phyloP scores from a whole-genome alignment of 2,888 invertebrate genomes.

The Tipula vernalis region DNA sequence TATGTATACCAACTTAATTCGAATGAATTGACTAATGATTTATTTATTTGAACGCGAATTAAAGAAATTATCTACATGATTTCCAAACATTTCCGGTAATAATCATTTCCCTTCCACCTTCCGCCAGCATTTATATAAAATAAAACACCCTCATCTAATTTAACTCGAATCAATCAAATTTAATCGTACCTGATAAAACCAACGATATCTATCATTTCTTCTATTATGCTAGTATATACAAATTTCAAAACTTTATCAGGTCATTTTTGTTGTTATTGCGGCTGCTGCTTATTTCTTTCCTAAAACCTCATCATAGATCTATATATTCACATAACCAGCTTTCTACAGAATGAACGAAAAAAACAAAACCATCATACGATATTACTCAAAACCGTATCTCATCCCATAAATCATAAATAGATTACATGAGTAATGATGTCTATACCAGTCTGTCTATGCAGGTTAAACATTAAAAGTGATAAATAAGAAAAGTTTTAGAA shows the following conservation, averaged over 20 bases:
- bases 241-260: not conserved
- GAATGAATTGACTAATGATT: not conserved
- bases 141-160: not conserved
- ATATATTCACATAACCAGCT: not conserved
- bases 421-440: slow-evolving; percentile 4
- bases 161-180: not conserved
- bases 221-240: not conserved
- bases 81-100: not conserved
- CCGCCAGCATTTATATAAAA: not conserved
- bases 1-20: too few relatives aligned
- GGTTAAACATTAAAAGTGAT: not conserved
- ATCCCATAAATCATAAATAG: slow-evolving; percentile 4
- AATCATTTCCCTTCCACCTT: not conserved
- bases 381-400: not conserved
- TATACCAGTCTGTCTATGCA: slow-evolving; percentile 4
- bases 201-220: not conserved
- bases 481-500: not conserved
- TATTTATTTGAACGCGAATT: not conserved
- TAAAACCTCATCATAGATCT: not conserved
- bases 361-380: not conserved
- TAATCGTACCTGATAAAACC: slow-evolving; percentile 4
- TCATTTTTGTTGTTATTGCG: not conserved
- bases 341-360: not conserved
- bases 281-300: not conserved
- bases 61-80: not conserved